Evolutionary conservation across 2,888 invertebrate species (phyloP), one percentile per base, ranked within the genome.

Genomic region (Eudasyphora cyanicolor): DNA sequence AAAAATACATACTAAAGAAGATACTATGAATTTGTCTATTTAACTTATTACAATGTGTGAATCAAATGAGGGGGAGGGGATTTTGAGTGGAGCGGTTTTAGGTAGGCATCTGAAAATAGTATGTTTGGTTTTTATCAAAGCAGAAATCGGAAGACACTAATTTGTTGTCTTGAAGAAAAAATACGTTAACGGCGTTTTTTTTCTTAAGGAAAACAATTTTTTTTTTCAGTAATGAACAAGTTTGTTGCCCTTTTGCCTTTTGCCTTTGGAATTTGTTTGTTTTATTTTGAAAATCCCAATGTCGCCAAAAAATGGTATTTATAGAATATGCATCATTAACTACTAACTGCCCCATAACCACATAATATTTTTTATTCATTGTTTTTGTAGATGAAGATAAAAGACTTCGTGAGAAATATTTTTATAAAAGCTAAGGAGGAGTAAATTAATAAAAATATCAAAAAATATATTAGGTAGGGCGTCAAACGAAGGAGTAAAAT

Each of bases 231-330:
- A 21, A 10, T 21, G 21, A 54, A 29, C 3, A 60, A 60, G 60
- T 60, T 60, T 60, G 60, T 60, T 60, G 60, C 60, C 60, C 60
- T 60, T 49, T 49, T 10, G n/a, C n/a, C n/a, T n/a, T n/a, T n/a
- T 10, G 49, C n/a, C 2, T 49, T 45, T 45, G 1, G n/a, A 45
- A 38, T n/a, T 7, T 45, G 7, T 14, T 5, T 45, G 45, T n/a
- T 1, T 4, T n/a, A 2, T 45, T 12, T 45, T 29, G 29, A 0
- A n/a, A 29, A 60, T 7, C 17, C n/a, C 14, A 60, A 60, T 60
- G 60, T 60, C 29, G n/a, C 12, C n/a, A 29, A 29, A 29, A 6
- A n/a, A 10, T 27, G 54, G 19, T 54, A 54, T 54, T 19, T 27
- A 12, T 24, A 27, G 57, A 17, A n/a, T n/a, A n/a, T n/a, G n/a